Evolutionary conservation across 2,888 invertebrate genomes (phyloP).

Genomic region (Suillia variegata): DNA sequence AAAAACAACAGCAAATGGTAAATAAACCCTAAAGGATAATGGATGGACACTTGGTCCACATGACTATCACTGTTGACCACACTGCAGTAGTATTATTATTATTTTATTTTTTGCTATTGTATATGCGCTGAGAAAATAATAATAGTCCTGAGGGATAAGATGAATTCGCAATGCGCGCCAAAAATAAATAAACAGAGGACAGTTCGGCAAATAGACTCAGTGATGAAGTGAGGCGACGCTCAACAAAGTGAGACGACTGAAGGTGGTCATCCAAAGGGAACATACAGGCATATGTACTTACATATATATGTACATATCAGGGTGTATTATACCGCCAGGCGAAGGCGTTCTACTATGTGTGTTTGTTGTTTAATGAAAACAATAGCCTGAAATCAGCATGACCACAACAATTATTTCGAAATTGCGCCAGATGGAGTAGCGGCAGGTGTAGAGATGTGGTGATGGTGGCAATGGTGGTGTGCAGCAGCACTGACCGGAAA

Average conservation of each 20-base stretch:
- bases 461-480: too few species aligned
- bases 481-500: constrained; percentile 5
- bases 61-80: neutral
- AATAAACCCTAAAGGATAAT: constrained; percentile 57
- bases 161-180: constrained; percentile 7
- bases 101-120: too few species aligned
- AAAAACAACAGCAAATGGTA: constrained; percentile 29
- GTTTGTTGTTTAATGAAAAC: constrained; percentile 4
- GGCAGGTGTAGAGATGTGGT: neutral
- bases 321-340: too few species aligned
- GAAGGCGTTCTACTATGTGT: constrained; percentile 1
- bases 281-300: neutral
- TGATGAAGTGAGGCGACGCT: neutral
- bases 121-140: constrained; percentile 53
- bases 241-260: neutral
- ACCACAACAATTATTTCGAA: constrained; percentile 15
- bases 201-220: neutral
- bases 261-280: neutral
- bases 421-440: too few species aligned
- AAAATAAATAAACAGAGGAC: constrained; percentile 1
- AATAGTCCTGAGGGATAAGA: constrained; percentile 35
- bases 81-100: constrained; percentile 43
- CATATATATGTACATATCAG: too few species aligned
- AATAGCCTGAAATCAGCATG: constrained; percentile 10
- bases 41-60: constrained; percentile 39